Conservation (phyloP, 2,888 invertebrate genomes). For the Germaria angustata region DNA sequence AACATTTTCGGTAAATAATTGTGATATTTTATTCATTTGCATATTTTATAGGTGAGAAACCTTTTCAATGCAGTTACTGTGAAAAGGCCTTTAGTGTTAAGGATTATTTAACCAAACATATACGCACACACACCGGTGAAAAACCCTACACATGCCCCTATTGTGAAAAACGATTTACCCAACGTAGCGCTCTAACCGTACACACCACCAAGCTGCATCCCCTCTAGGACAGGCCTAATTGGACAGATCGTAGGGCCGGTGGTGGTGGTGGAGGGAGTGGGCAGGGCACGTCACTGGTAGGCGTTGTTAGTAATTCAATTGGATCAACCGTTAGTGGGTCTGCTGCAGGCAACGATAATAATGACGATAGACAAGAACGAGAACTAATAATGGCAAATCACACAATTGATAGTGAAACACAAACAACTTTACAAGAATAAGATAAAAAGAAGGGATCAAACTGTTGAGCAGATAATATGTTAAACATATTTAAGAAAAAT, state of each 20-base stretch:
- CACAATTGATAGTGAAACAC: conserved; percentile 62
- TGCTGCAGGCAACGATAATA: not conserved
- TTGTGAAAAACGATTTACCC: conserved; percentile 79
- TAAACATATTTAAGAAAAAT: conserved; percentile 26
- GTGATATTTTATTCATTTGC: not conserved
- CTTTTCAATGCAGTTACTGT: conserved; percentile 78
- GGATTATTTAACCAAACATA: conserved; percentile 79
- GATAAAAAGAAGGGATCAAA: conserved; percentile 40
- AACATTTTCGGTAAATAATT: not conserved
- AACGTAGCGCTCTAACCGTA: conserved; percentile 78
- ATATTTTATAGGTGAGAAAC: conserved; percentile 75
- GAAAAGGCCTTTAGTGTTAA: conserved; percentile 79
- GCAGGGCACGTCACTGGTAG: conserved; percentile 1
- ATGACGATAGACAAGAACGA: conserved; percentile 34
- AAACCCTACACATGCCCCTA: conserved; percentile 79
- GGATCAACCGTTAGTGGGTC: conserved; percentile 4
- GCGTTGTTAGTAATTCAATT: conserved; percentile 20
- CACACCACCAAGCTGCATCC: conserved; percentile 79
- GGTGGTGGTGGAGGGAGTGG: conserved; percentile 44
- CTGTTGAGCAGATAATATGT: conserved; percentile 10
- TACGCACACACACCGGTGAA: conserved; percentile 79
- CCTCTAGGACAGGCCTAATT: conserved; percentile 76
- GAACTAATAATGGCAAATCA: conserved; percentile 54
- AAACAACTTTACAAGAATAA: conserved; percentile 60
- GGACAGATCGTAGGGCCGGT: conserved; percentile 70